Percentiles rank a stretch among this genome's conserved stretches.
Conservation (phyloP, 2,797 vertebrate genomes). For the Nannoperca obscura region DNA sequence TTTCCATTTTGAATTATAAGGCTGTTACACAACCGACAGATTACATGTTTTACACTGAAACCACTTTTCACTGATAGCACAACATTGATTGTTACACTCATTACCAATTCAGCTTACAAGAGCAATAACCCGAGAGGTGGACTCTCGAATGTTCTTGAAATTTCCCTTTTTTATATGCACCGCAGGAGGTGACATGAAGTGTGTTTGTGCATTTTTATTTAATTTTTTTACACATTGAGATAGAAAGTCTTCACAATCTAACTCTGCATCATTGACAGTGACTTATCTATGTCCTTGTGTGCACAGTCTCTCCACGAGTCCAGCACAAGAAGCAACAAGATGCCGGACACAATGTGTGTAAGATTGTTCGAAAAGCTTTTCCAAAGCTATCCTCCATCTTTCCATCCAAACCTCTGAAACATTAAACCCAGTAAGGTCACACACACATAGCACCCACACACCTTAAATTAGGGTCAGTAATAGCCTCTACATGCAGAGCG, state of each 20-base stretch:
- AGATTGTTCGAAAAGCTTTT: slow-evolving; percentile 80
- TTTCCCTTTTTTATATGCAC: neutral
- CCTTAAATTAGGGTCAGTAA: slow-evolving; percentile 39
- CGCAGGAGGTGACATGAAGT: neutral
- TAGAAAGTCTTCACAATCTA: slow-evolving; percentile 12
- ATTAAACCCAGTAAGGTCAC: slow-evolving; percentile 63
- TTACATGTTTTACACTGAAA: slow-evolving; percentile 32
- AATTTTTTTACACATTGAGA: slow-evolving; percentile 9
- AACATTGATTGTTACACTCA: slow-evolving; percentile 6
- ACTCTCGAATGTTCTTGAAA: neutral
- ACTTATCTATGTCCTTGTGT: slow-evolving; percentile 83
- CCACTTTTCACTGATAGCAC: neutral
- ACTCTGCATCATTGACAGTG: slow-evolving; percentile 67
- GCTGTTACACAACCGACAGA: slow-evolving; percentile 27
- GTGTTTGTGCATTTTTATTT: neutral
- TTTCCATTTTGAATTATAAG: slow-evolving; percentile 52
- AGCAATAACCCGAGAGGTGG: neutral
- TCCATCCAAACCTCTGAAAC: slow-evolving; percentile 64
- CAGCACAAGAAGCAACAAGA: slow-evolving; percentile 82
- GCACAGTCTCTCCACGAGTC: slow-evolving; percentile 81
- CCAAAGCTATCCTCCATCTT: slow-evolving; percentile 69
- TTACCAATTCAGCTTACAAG: slow-evolving; percentile 20
- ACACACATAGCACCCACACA: slow-evolving; percentile 45
- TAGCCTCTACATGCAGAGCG: slow-evolving; percentile 51
- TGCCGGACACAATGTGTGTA: slow-evolving; percentile 89